Base-by-base conservation (phyloP, 1,140 invertebrate species). In the Sminthurinus signatus region DNA sequence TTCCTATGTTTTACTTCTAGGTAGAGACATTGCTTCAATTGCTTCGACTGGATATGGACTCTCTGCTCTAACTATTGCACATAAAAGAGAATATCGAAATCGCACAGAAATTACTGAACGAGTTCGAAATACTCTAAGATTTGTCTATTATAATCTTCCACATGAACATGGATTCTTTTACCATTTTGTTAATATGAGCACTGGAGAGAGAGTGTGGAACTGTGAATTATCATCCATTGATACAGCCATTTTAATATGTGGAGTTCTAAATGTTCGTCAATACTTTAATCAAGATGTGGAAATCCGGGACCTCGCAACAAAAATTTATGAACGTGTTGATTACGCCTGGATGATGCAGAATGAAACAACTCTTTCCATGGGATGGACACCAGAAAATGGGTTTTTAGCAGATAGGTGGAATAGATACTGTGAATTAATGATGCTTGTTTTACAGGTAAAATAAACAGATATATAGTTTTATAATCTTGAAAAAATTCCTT, bases 151-250 rank as follows among this genome's bases (percentile, higher is more conserved):
- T 28, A 50, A 59, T 36, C 29, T 65, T 0, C 51, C 55, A 1
- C 32, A 65, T 19, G 64, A n/a, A 5, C 54, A 72, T 46, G 68
- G 68, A 54, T 72, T 66, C 21, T 72, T 63, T 44, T 72, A 72
- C 59, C 70, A 72, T 28, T 72, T 69, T 23, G 46, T 72, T 31
- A 36, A 72, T 27, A 65, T 64, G 64, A 50, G 27, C 1, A 70
- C 70, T n/a, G 70, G 70, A 17, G 68, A 58, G 58, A 51, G 68
- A 57, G 56, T 60, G 21, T 70, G 68, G 67, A 28, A 66, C 2
- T 67, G 59, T 28, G 70, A 72, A 60, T 50, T 72, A 1, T 70
- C 68, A 0, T 67, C 68, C 27, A 72, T 72, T 27, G 70, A 72
- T 39, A 72, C 70, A 1, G 68, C 70, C 1, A 57, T 72, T n/a